A percentile compares a stretch with the other conserved stretches of the same genome.
These are phyloP conservation scores for Invenusta paracnida DNA, from an alignment of 2,888 invertebrate species.

Conservation along the genomic window DNA sequence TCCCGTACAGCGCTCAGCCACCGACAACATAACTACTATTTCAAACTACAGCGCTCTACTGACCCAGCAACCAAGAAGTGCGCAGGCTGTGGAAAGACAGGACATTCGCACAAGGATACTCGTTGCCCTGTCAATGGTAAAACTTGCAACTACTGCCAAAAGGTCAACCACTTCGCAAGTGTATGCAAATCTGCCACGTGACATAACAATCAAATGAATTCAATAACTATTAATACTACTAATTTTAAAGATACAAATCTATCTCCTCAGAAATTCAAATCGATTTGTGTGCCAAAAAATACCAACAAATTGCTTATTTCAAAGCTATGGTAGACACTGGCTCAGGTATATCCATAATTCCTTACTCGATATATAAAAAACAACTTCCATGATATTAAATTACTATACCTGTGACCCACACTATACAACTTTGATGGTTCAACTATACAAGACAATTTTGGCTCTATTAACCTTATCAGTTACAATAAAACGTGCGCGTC, in stretches of 20 bases:
- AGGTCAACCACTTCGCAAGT: background rate
- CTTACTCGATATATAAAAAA: background rate
- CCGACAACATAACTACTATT: background rate
- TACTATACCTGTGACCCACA: background rate
- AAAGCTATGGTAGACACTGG: constrained; percentile 3
- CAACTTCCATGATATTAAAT: background rate
- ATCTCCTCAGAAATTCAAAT: background rate
- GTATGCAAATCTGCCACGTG: background rate
- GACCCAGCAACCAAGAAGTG: background rate
- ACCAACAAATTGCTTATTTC: background rate
- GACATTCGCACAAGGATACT: background rate
- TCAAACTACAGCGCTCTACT: background rate
- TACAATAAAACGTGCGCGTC: background rate
- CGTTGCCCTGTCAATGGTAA: background rate
- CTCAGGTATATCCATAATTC: background rate
- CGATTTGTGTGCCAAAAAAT: background rate
- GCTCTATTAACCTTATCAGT: background rate
- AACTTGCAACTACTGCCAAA: background rate
- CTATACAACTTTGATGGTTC: background rate
- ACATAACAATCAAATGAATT: background rate
- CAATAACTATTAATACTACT: background rate
- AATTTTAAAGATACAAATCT: background rate
- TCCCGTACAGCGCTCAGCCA: background rate
- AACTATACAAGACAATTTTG: background rate
- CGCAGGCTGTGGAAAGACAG: background rate